Evolutionary conservation across 1,140 invertebrate species (phyloP).

Genomic region (Chionoecetes opilio): DNA sequence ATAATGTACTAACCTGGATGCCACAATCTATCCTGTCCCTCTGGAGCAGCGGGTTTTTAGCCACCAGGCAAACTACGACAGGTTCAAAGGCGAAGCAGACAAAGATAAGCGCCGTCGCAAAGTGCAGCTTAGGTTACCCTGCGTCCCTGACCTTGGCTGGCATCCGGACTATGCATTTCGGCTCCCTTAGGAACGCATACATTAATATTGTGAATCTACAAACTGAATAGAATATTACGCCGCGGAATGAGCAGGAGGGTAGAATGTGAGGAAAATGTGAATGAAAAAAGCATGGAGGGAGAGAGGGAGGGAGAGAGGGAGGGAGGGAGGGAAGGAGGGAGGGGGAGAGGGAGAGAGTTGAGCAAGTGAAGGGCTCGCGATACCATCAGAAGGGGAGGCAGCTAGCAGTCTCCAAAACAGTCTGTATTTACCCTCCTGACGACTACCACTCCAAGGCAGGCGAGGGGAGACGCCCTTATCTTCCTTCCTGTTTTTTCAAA

Average conservation of each 20-base stretch:
- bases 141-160: too few species aligned
- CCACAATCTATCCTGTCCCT: too few species aligned
- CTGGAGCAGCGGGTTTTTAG: too few species aligned
- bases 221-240: background rate
- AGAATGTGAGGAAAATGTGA: background rate
- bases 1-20: too few species aligned
- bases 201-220: background rate
- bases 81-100: too few species aligned
- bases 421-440: constrained; percentile 15
- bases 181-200: too few species aligned
- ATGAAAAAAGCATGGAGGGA: background rate
- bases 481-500: constrained; percentile 20
- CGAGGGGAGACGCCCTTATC: background rate
- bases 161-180: too few species aligned
- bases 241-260: background rate
- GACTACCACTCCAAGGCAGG: background rate
- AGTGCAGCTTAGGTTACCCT: too few species aligned
- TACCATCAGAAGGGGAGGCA: background rate
- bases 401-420: background rate
- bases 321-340: background rate
- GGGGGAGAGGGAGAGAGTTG: background rate
- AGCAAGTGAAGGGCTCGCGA: background rate
- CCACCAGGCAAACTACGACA: too few species aligned
- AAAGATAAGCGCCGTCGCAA: too few species aligned
- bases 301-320: background rate